A percentile compares a stretch with the other conserved stretches of the same genome.
These are phyloP conservation scores for Drepana arcuata DNA, from an alignment of 1,140 invertebrate species.

Conservation along the genomic window DNA sequence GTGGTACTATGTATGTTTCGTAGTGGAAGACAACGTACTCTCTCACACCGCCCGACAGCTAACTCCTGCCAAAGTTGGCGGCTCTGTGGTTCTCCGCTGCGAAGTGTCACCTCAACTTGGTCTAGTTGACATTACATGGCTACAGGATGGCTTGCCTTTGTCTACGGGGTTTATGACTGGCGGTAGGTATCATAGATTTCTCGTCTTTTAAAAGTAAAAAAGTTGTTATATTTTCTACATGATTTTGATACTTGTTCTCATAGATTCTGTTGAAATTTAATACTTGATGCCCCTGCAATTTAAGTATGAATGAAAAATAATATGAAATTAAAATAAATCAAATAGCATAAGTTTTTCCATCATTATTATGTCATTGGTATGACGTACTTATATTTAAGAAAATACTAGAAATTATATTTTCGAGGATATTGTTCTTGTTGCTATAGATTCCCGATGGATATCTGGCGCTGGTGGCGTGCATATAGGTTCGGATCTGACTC, in stretches of 20 bases:
- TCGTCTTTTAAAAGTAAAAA: too few species aligned
- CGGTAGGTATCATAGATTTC: constrained; percentile 31
- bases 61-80: constrained; percentile 47
- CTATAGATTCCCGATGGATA: constrained; percentile 52
- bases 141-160: constrained; percentile 54
- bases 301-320: too few species aligned
- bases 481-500: constrained; percentile 47
- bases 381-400: too few species aligned
- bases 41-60: constrained; percentile 46
- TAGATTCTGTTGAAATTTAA: too few species aligned
- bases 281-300: too few species aligned
- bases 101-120: constrained; percentile 55
- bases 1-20: background rate
- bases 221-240: too few species aligned
- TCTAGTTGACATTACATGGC: constrained; percentile 46
- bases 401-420: too few species aligned
- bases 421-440: constrained; percentile 3
- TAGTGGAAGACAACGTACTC: constrained; percentile 56
- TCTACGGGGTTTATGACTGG: constrained; percentile 45
- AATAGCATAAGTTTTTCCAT: too few species aligned
- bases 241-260: too few species aligned
- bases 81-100: constrained; percentile 48
- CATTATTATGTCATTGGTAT: too few species aligned
- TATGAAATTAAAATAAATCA: too few species aligned
- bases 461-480: constrained; percentile 50